A percentile compares a stretch with the other conserved stretches of the same genome.
Conservation (phyloP, 2,888 invertebrate species). For the Gymnosoma rotundatum region DNA sequence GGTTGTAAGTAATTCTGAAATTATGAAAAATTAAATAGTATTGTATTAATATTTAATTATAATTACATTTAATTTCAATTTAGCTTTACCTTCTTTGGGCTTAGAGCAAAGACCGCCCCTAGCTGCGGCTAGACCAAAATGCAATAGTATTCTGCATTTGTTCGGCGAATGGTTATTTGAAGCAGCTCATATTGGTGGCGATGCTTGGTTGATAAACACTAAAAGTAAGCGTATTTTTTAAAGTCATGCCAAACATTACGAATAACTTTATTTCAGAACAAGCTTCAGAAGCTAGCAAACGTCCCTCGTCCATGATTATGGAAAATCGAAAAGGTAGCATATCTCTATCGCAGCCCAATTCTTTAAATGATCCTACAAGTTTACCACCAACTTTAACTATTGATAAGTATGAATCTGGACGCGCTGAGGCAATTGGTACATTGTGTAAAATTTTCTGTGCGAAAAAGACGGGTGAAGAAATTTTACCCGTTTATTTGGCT, state of each 20-base stretch:
- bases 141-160: slow-evolving; percentile 96
- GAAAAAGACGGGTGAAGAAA: slow-evolving; percentile 93
- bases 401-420: slow-evolving; percentile 91
- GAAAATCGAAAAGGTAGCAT: slow-evolving; percentile 84
- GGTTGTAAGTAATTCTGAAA: slow-evolving; percentile 83
- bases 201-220: slow-evolving; percentile 84
- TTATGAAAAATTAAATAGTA: slow-evolving; percentile 7
- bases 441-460: slow-evolving; percentile 97
- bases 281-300: slow-evolving; percentile 83
- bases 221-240: slow-evolving; percentile 81
- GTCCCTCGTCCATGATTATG: slow-evolving; percentile 87
- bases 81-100: slow-evolving; percentile 86
- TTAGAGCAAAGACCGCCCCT: slow-evolving; percentile 86
- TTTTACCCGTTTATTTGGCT: slow-evolving; percentile 95
- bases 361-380: slow-evolving; percentile 86
- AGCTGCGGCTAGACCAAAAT: slow-evolving; percentile 91
- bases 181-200: slow-evolving; percentile 94
- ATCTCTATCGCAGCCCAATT: slow-evolving; percentile 86
- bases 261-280: slow-evolving; percentile 76
- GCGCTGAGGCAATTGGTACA: slow-evolving; percentile 97
- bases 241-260: neutral
- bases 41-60: slow-evolving; percentile 30
- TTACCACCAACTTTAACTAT: slow-evolving; percentile 88
- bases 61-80: slow-evolving; percentile 45
- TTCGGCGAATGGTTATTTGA: slow-evolving; percentile 99